These are phyloP conservation scores for Drosophila nannoptera DNA, from an alignment of 1,140 invertebrate genomes.

Conservation along the genomic window DNA sequence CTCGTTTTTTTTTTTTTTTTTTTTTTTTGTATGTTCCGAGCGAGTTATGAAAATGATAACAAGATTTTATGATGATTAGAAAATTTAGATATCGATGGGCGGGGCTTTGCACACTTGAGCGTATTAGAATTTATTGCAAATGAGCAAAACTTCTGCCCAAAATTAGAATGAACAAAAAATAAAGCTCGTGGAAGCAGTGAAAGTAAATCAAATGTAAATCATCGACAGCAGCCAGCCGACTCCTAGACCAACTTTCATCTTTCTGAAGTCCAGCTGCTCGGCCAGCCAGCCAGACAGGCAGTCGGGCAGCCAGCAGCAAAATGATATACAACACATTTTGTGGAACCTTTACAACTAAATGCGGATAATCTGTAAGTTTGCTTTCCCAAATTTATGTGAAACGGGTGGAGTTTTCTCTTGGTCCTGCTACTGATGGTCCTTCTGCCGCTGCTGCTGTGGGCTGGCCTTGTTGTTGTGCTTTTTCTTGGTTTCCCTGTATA, in stretches of 20 bases:
- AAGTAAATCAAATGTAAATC: constrained; percentile 76
- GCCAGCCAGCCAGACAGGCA: constrained; percentile 5
- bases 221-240: constrained; percentile 53
- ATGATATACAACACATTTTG: constrained; percentile 75
- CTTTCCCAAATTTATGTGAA: constrained; percentile 73
- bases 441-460: constrained; percentile 39
- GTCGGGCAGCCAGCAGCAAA: too few relatives aligned
- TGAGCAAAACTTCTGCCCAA: constrained; percentile 33
- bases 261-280: constrained; percentile 34
- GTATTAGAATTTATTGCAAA: constrained; percentile 71
- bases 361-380: constrained; percentile 79
- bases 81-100: constrained; percentile 52
- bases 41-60: constrained; percentile 71
- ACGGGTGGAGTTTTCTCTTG: constrained; percentile 63
- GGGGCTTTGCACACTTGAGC: constrained; percentile 4
- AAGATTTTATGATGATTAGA: constrained; percentile 77
- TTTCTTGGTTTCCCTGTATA: constrained; percentile 63
- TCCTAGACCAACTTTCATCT: constrained; percentile 65
- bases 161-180: constrained; percentile 2
- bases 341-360: constrained; percentile 78
- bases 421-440: constrained; percentile 20
- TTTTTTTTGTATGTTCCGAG: background rate
- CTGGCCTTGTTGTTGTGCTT: constrained; percentile 60
- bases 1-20: constrained; percentile 20
- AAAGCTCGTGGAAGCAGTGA: constrained; percentile 27